A percentile compares a stretch with the other conserved stretches of the same genome.
These are phyloP conservation scores for Notolepis coatsorum DNA, from an alignment of 2,797 vertebrate genomes.

Conservation along the genomic window DNA sequence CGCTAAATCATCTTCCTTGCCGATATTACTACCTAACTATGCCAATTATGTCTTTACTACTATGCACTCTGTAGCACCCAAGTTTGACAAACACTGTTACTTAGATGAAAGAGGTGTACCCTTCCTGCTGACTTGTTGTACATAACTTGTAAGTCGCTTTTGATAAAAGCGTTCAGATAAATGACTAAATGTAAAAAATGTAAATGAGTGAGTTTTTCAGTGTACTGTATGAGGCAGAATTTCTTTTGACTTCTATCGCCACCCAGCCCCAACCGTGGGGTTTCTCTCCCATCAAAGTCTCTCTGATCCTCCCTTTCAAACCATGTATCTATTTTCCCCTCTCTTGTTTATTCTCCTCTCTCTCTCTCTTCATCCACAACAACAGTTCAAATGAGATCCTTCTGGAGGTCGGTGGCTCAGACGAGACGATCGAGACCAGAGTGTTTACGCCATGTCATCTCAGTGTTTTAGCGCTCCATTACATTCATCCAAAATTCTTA, in stretches of 20 bases:
- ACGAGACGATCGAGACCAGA: neutral
- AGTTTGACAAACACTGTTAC: no score
- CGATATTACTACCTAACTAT: no score
- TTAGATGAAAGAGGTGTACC: no score
- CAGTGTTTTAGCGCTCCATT: neutral
- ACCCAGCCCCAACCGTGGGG: neutral
- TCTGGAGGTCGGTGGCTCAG: slow-evolving; percentile 19
- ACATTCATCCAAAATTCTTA: no score
- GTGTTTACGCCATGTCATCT: slow-evolving; percentile 10
- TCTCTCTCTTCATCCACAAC: neutral
- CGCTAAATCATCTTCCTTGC: no score
- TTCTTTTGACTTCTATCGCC: slow-evolving; percentile 1
- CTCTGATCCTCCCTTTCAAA: neutral
- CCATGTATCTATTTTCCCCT: neutral
- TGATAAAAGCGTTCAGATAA: no score
- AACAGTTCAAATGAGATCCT: slow-evolving; percentile 20
- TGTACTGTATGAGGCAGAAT: neutral
- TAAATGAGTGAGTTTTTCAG: slow-evolving; percentile 2
- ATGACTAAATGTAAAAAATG: no score
- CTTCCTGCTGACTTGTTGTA: no score
- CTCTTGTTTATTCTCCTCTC: slow-evolving; percentile 17
- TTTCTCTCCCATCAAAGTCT: neutral
- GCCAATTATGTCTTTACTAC: no score
- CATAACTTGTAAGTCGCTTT: no score
- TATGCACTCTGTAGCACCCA: no score